A percentile compares a stretch with the other conserved stretches of the same genome.
phyloP scores from a whole-genome alignment of 2,797 vertebrate genomes.

The Microchirus variegatus region DNA sequence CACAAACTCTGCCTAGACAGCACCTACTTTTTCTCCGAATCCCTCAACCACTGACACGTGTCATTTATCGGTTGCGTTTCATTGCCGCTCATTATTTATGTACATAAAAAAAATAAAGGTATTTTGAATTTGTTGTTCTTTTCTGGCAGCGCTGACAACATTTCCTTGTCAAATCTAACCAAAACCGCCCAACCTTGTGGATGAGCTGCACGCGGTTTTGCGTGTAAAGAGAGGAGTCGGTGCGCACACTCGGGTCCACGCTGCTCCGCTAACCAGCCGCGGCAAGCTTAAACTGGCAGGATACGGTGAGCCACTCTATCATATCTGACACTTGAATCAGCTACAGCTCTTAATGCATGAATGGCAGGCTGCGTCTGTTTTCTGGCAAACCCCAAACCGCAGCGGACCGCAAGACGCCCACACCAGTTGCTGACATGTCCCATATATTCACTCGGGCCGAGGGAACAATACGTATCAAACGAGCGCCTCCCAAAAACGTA shows the following conservation, averaged over 20 bases:
- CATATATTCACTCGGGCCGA: slow-evolving; percentile 19
- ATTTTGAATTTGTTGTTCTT: background rate
- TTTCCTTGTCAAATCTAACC: background rate
- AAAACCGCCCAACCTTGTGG: slow-evolving; percentile 24
- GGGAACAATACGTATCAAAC: slow-evolving; percentile 32
- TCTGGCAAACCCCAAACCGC: slow-evolving; percentile 51
- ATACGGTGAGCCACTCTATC: slow-evolving; percentile 61
- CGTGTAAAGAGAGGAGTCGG: slow-evolving; percentile 46
- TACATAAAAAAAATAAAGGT: too few species aligned
- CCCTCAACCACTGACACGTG: slow-evolving; percentile 20
- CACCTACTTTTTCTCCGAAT: slow-evolving; percentile 4
- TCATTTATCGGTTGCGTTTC: too few species aligned
- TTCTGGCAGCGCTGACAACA: background rate
- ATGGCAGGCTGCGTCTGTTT: slow-evolving; percentile 53
- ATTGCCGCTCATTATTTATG: too few species aligned
- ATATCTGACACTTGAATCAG: slow-evolving; percentile 71
- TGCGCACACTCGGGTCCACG: slow-evolving; percentile 29
- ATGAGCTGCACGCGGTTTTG: slow-evolving; percentile 34
- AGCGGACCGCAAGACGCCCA: slow-evolving; percentile 47
- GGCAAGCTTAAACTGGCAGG: slow-evolving; percentile 64
- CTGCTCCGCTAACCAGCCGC: slow-evolving; percentile 39
- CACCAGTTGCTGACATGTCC: slow-evolving; percentile 41
- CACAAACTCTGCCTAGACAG: slow-evolving; percentile 17
- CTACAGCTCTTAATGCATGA: slow-evolving; percentile 62
- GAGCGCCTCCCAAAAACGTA: slow-evolving; percentile 19